Evolutionary conservation across 1,140 invertebrate species (phyloP), one percentile per base, ranked within the genome.

Genomic region (Aphis gossypii): DNA sequence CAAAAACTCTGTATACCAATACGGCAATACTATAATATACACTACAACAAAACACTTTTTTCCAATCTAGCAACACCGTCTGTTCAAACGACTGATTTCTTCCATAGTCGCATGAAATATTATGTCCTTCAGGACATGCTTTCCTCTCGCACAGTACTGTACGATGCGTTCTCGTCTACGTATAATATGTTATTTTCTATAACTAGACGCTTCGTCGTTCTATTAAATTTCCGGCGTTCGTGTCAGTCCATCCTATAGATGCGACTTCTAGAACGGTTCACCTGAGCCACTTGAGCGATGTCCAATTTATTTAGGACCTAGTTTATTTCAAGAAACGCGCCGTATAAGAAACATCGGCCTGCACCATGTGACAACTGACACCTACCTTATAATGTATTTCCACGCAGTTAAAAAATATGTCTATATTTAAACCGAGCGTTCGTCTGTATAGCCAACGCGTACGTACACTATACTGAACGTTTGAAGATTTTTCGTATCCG

Each of bases 351-450:
- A 89, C 48, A 51, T 54, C 9, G 48, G 87, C 87, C 46, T 88
- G 48, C 51, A n/a, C 88, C 88, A 90, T 60, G 88, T 90, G 89
- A 90, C 89, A 68, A 90, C 89, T n/a, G 89, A 90, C 89, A 90
- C 89, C 38, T 90, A 90, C 41, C 56, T 30, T 68, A 90, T 44
- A 44, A 87, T 88, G 3, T n/a, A 54, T 41, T 89, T 89, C 48
- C 51, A 41, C 35, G 21, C 88, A 25, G 88, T 56, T 89, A 89
- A 56, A 54, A 68, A 56, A 89, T 56, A 56, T n/a, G 51, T 89
- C 88, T 89, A 89, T 56, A 89, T 89, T 89, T 89, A 89, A 89
- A 89, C 48, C 51, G 1, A 56, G n/a, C 88, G 51, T 56, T 41
- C 38, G 51, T 41, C 48, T 38, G 88, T 5, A 35, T 30, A 89